A percentile compares a stretch with the other conserved stretches of the same genome.
These are phyloP conservation scores for Ophion ventricosus DNA, from an alignment of 2,888 invertebrate species.

Conservation along the genomic window DNA sequence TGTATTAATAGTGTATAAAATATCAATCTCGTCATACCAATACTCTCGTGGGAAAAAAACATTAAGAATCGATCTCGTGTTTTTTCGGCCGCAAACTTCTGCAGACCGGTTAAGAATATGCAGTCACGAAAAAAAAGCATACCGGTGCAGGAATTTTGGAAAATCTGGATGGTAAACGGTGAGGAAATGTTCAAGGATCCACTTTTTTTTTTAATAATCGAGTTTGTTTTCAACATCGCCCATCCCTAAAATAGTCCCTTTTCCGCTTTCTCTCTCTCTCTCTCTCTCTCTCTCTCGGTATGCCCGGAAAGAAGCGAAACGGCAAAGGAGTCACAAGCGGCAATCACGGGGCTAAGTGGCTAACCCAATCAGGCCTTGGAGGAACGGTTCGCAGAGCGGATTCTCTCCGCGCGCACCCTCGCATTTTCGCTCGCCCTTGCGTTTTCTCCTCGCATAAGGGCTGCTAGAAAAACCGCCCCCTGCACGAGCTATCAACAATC, in stretches of 20 bases:
- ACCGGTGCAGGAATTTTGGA: not conserved
- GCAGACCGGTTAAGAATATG: too few relatives aligned
- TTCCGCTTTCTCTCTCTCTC: not conserved
- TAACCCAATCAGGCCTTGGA: slow-evolving; percentile 76
- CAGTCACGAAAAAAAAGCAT: too few relatives aligned
- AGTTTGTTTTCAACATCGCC: not conserved
- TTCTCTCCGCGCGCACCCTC: slow-evolving; percentile 15
- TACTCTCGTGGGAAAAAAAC: too few relatives aligned
- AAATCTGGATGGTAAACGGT: not conserved
- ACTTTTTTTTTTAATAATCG: too few relatives aligned
- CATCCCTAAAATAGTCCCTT: not conserved
- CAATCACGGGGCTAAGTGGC: slow-evolving; percentile 78
- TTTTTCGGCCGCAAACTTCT: too few relatives aligned
- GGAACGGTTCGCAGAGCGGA: slow-evolving; percentile 56
- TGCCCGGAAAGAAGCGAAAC: slow-evolving; percentile 67
- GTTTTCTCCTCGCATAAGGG: slow-evolving; percentile 17
- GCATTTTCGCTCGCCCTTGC: slow-evolving; percentile 36
- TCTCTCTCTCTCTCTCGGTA: slow-evolving; percentile 28
- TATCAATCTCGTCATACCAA: too few relatives aligned
- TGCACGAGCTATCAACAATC: slow-evolving; percentile 31
- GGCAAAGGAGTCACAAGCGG: slow-evolving; percentile 78
- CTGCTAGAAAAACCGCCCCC: slow-evolving; percentile 42
- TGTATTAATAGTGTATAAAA: too few relatives aligned
- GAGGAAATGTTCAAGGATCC: not conserved
- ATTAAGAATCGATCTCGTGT: too few relatives aligned